These are phyloP conservation scores for Pomatostomus ruficeps DNA, from an alignment of 2,113 vertebrate genomes.

Conservation along the genomic window DNA sequence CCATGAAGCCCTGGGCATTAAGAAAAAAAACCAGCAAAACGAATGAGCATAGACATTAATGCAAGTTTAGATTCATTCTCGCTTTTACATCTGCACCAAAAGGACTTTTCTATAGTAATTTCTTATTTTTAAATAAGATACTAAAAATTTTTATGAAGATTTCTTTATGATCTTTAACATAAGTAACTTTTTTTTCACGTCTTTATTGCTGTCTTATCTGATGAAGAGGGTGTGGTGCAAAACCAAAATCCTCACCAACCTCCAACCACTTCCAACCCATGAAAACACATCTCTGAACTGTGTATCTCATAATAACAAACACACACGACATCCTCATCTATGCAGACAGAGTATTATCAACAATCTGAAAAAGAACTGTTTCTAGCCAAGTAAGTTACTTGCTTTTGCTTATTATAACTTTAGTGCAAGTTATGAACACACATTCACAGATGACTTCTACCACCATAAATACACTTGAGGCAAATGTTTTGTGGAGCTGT, in stretches of 20 bases:
- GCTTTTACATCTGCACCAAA: not conserved
- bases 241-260: constrained; percentile 42
- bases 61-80: not conserved
- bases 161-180: not conserved
- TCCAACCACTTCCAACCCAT: not conserved
- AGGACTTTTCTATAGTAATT: not conserved
- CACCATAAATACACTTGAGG: not conserved
- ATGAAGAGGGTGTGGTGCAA: constrained; percentile 68
- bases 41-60: not conserved
- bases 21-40: not conserved
- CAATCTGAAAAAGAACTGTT: not conserved
- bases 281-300: not conserved
- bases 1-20: not conserved
- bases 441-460: not conserved
- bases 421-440: not conserved
- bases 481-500: not conserved
- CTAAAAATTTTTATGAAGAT: not conserved
- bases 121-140: not conserved
- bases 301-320: not conserved
- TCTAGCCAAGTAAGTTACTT: not conserved
- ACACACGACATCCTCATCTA: not conserved
- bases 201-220: constrained; percentile 62
- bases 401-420: not conserved
- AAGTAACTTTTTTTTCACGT: not conserved
- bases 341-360: not conserved